Base-by-base conservation (phyloP, 2,113 vertebrate species). In the Calypte anna region DNA sequence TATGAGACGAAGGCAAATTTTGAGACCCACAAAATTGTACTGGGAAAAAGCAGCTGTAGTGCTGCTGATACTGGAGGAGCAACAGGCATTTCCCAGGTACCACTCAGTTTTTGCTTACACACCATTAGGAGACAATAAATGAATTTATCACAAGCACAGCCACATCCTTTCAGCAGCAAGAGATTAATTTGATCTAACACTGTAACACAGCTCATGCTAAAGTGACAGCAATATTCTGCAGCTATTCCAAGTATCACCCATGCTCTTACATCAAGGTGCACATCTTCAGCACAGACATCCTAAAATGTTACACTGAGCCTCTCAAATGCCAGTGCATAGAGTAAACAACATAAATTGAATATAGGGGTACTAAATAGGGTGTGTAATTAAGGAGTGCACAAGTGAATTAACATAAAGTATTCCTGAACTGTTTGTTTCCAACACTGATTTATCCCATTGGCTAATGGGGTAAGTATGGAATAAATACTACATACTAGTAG, bases 331-430 rank as follows among this genome's bases (percentile, higher is more conserved):
- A 82, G 31, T 21, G 38, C 28, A 53, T 0, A 70, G 36, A 88
- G 64, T 68, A 77, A 93, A 93, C 86, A 78, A 85, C 27, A 72
- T 55, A 57, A 84, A 88, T 31, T 77, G 90, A 77, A 67, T 20
- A 38, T 24, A 80, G 66, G 40, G 72, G 50, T 75, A 68, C 40
- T 25, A 72, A 78, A 83, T 22, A 64, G 14, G 8, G 28, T 70
- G 31, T 54, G 51, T 72, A 76, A 92, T 68, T 90, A 88, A 82
- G 69, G 58, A 68, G 25, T 20, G 24, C 2, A 1, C 51, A 90
- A 86, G 24, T 54, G 61, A 48, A 53, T 66, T 50, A 69, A 59
- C 53, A 83, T 40, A 8, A 85, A 88, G 64, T 57, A 61, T 51
- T 81, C 58, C 74, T 87, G n/a, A 84, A 54, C 70, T 53, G 28